Conservation (phyloP, 2,888 invertebrate genomes). For the Zonitis immaculata region DNA sequence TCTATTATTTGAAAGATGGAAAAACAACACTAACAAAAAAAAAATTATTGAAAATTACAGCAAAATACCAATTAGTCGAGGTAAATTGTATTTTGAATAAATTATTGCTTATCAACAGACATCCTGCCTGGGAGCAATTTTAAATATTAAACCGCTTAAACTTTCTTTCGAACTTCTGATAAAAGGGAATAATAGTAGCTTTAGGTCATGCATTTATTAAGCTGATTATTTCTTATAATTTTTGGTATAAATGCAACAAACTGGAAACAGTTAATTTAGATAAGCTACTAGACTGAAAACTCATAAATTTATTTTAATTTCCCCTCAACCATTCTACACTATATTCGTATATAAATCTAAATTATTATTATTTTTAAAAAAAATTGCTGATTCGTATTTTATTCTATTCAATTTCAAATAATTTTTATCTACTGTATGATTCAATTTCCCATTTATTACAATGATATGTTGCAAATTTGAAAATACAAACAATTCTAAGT, state of each 20-base stretch:
- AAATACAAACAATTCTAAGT: not conserved
- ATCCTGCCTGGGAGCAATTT: conserved; percentile 13
- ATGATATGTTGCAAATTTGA: not conserved
- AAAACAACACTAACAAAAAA: no score
- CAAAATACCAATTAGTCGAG: conserved; percentile 7
- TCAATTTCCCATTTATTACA: not conserved
- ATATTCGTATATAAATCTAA: not conserved
- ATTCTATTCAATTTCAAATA: not conserved
- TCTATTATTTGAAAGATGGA: no score
- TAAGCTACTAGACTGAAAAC: conserved; percentile 13
- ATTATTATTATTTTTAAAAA: no score
- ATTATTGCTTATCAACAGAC: conserved; percentile 18
- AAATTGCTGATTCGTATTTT: not conserved
- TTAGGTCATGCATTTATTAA: conserved; percentile 11
- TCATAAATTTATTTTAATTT: conserved; percentile 13
- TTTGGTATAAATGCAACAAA: conserved; percentile 16
- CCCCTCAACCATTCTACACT: not conserved
- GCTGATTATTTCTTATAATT: conserved; percentile 17
- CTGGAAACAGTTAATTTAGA: conserved; percentile 19
- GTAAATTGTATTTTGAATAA: conserved; percentile 14
- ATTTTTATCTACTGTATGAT: no score
- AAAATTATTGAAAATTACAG: not conserved
- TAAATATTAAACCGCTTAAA: conserved; percentile 17
- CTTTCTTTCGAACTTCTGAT: conserved; percentile 17
- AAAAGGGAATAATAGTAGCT: conserved; percentile 17